phyloP scores from a whole-genome alignment of 2,113 vertebrate species.

The Callipepla californica region DNA sequence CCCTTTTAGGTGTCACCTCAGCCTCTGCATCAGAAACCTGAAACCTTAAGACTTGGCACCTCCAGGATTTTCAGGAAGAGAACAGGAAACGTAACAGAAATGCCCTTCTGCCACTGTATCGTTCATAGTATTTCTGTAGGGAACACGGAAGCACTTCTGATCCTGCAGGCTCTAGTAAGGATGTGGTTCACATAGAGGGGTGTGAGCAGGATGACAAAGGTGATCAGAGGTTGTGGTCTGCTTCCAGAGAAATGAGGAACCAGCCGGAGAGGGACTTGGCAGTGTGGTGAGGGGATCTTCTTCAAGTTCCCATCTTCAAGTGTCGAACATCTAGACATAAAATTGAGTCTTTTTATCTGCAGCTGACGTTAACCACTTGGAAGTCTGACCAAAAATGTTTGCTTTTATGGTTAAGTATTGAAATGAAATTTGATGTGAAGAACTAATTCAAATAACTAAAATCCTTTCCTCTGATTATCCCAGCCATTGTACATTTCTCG shows the following conservation, averaged over 20 bases:
- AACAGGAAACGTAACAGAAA: not conserved
- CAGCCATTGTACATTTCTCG: not conserved
- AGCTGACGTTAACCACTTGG: not conserved
- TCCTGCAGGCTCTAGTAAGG: not conserved
- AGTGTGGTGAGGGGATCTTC: not conserved
- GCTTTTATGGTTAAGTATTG: not conserved
- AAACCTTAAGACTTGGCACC: not conserved
- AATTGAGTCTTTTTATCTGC: fast-evolving
- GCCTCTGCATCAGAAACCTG: not conserved
- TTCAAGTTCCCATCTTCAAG: not conserved
- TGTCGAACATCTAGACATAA: not conserved
- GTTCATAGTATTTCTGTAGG: not conserved
- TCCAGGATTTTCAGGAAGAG: not conserved
- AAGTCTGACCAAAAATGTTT: not conserved
- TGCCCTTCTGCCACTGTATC: not conserved
- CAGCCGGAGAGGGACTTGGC: not conserved
- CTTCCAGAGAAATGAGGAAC: not conserved
- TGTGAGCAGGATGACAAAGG: not conserved
- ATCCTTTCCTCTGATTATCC: not conserved
- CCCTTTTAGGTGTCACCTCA: not conserved
- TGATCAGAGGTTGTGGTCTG: not conserved
- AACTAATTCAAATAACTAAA: not conserved
- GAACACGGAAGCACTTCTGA: not conserved
- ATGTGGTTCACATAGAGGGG: no score
- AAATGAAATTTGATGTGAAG: not conserved